Conservation (phyloP, 2,888 invertebrate species). For the Acrobasis repandana region DNA sequence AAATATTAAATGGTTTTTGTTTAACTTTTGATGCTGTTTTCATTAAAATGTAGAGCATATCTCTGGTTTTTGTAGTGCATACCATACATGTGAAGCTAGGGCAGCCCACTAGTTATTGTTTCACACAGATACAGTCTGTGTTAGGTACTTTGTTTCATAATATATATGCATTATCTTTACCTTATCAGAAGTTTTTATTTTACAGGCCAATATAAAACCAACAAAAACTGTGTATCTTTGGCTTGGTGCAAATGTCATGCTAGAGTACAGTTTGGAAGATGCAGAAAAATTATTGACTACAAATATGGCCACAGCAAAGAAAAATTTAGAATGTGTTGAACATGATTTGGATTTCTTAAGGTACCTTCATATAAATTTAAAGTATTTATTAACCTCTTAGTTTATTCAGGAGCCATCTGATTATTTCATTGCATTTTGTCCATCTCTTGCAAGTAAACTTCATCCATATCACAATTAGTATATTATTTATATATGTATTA, state of each 20-base stretch:
- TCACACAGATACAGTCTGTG: too few relatives aligned
- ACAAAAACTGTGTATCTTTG: constrained; percentile 94
- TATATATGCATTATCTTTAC: neutral
- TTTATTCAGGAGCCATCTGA: too few relatives aligned
- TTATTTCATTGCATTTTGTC: too few relatives aligned
- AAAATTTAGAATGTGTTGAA: constrained; percentile 92
- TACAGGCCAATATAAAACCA: constrained; percentile 93
- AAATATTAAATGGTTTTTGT: too few relatives aligned
- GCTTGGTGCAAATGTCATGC: constrained; percentile 97
- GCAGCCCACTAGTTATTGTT: too few relatives aligned
- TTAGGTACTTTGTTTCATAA: constrained; percentile 9
- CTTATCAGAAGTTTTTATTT: constrained; percentile 39
- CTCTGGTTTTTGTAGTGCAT: too few relatives aligned
- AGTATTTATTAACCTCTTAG: neutral
- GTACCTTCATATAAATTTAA: constrained; percentile 56
- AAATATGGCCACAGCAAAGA: constrained; percentile 92
- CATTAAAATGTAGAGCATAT: too few relatives aligned
- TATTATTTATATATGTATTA: too few relatives aligned
- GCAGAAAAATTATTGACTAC: constrained; percentile 92
- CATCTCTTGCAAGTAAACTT: too few relatives aligned
- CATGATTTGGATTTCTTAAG: constrained; percentile 96
- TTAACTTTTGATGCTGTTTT: too few relatives aligned
- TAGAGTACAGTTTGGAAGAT: constrained; percentile 96
- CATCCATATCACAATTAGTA: too few relatives aligned
- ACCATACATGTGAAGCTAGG: too few relatives aligned